Evolutionary conservation across 1,140 invertebrate genomes (phyloP).

Genomic region (Pseudomyrmex concolor): DNA sequence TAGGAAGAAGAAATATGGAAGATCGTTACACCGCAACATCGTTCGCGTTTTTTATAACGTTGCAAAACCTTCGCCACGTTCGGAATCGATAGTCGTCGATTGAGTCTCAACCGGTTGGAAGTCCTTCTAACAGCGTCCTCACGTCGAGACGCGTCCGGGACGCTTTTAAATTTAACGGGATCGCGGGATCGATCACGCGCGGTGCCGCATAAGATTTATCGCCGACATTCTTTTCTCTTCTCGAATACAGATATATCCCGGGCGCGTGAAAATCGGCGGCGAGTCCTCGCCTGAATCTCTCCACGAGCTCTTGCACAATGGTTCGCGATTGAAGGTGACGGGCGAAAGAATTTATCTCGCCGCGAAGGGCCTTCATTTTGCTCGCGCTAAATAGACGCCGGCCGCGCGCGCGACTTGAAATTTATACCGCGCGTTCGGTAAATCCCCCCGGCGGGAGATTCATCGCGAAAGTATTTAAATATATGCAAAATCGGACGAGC

Average conservation of each 20-base stretch:
- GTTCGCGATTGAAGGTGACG: conserved; percentile 21
- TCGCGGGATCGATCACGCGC: background rate
- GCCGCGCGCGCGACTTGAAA: conserved; percentile 10
- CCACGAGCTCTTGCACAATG: background rate
- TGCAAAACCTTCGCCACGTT: background rate
- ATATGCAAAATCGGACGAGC: conserved; percentile 46
- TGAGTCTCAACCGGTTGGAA: background rate
- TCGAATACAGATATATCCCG: background rate
- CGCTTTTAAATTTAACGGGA: conserved; percentile 27
- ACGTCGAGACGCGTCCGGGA: background rate
- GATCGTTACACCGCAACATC: conserved; percentile 1
- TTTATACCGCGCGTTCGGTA: conserved; percentile 34
- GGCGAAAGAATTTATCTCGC: conserved; percentile 25
- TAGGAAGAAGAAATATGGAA: conserved; percentile 15
- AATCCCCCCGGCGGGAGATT: conserved; percentile 46
- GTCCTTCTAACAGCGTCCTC: background rate
- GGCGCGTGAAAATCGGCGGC: background rate
- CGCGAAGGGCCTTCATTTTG: conserved; percentile 27
- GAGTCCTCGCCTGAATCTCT: background rate
- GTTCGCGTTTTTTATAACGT: conserved; percentile 34
- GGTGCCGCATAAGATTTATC: conserved; percentile 24
- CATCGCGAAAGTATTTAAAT: conserved; percentile 57
- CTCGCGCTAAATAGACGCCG: conserved; percentile 37
- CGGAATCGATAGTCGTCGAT: conserved; percentile 24
- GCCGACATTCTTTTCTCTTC: background rate